A percentile compares a stretch with the other conserved stretches of the same genome.
These are phyloP conservation scores for Lepus americanus DNA, from an alignment of 2,113 vertebrate species.

Conservation along the genomic window DNA sequence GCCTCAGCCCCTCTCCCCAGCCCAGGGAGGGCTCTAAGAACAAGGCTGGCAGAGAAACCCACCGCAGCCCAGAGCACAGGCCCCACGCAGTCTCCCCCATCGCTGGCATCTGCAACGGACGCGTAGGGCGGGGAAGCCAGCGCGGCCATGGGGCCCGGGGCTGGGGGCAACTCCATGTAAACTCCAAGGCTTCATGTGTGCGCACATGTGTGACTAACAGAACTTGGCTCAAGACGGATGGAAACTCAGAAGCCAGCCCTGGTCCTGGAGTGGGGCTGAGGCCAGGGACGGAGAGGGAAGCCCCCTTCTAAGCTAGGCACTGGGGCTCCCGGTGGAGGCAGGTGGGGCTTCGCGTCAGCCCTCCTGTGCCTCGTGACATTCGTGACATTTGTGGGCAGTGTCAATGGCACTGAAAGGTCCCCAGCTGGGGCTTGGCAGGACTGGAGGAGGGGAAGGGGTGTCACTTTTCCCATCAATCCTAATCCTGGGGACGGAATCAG, in stretches of 20 bases:
- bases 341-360: neutral
- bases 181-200: conserved; percentile 17
- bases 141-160: neutral
- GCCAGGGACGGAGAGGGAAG: neutral
- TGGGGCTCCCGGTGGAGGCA: conserved; percentile 41
- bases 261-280: conserved; percentile 29
- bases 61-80: neutral
- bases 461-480: neutral
- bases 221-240: conserved; percentile 58
- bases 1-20: conserved; percentile 43
- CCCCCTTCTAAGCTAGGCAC: conserved; percentile 66
- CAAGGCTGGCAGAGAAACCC: conserved; percentile 24
- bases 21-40: conserved; percentile 39
- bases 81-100: neutral
- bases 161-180: conserved; percentile 69
- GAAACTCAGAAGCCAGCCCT: conserved; percentile 61
- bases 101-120: conserved; percentile 51
- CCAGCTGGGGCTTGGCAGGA: conserved; percentile 73
- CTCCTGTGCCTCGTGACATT: conserved; percentile 50
- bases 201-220: neutral
- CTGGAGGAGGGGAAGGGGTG: neutral
- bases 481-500: conserved; percentile 54
- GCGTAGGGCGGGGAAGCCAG: neutral
- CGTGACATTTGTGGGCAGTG: conserved; percentile 67
- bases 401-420: conserved; percentile 78